phyloP scores from a whole-genome alignment of 1,140 invertebrate species.

The Tetramorium simillimum region DNA sequence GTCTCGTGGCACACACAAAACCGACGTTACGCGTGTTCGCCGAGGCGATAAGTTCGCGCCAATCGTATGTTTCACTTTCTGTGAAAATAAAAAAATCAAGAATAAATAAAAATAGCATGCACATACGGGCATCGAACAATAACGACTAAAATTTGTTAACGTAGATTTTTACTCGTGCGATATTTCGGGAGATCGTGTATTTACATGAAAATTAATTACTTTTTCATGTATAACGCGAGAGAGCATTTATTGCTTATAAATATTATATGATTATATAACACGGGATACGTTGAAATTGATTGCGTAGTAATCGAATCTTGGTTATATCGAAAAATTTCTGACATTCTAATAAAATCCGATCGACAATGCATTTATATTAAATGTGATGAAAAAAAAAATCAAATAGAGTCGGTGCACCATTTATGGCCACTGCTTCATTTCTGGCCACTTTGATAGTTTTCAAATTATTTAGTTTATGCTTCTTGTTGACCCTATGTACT shows the following conservation, averaged over 20 bases:
- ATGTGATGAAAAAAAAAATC: conserved; percentile 12
- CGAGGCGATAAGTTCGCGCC: conserved; percentile 26
- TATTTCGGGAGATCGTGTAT: conserved; percentile 44
- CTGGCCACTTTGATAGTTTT: too few species aligned
- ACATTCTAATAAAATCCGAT: conserved; percentile 28
- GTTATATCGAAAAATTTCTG: conserved; percentile 32
- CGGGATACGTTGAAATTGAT: conserved; percentile 26
- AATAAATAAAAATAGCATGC: conserved; percentile 35
- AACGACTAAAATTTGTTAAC: conserved; percentile 49
- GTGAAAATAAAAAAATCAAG: conserved; percentile 22
- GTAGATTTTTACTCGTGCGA: conserved; percentile 29
- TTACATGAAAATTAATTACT: conserved; percentile 53
- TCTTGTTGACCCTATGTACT: too few species aligned
- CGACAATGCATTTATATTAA: neutral
- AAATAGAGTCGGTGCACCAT: neutral
- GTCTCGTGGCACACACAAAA: neutral
- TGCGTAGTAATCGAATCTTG: conserved; percentile 48
- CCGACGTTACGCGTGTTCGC: neutral
- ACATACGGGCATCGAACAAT: conserved; percentile 15
- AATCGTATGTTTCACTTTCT: conserved; percentile 10
- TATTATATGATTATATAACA: conserved; percentile 42
- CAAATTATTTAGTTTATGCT: too few species aligned
- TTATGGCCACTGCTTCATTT: too few species aligned
- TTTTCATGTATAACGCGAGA: conserved; percentile 40
- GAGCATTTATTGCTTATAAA: conserved; percentile 44